phyloP scores from a whole-genome alignment of 1,140 invertebrate species.

The Eurosta solidaginis region DNA sequence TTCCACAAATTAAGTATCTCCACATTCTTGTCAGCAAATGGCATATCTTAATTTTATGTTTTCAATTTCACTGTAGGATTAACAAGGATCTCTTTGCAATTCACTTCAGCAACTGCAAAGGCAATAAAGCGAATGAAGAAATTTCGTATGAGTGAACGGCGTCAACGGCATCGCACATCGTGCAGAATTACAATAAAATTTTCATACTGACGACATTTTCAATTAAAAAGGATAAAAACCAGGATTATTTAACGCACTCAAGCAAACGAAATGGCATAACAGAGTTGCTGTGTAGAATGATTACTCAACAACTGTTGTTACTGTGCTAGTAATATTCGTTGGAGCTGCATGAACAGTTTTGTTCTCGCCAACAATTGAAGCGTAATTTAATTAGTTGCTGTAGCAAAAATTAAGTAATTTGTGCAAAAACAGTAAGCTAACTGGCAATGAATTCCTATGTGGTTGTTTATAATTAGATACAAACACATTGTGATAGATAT shows the following conservation, averaged over 20 bases:
- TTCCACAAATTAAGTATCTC: neutral
- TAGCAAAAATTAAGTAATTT: conserved; percentile 3
- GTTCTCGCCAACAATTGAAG: neutral
- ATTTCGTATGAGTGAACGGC: neutral
- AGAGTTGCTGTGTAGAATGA: neutral
- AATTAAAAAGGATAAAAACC: conserved; percentile 16
- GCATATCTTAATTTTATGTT: neutral
- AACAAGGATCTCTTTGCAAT: neutral
- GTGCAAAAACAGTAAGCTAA: neutral
- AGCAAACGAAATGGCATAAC: neutral
- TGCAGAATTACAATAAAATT: conserved; percentile 12
- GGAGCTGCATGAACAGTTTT: neutral
- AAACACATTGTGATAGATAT: no score
- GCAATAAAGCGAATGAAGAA: neutral
- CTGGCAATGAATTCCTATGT: neutral
- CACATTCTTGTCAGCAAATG: neutral
- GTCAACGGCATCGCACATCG: conserved; percentile 16
- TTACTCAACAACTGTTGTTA: neutral
- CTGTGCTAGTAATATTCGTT: neutral
- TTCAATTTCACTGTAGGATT: conserved; percentile 25
- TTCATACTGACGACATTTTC: conserved; percentile 5
- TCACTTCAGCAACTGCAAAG: neutral
- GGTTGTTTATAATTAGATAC: neutral
- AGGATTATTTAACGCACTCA: conserved; percentile 15
- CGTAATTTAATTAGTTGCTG: neutral